Conservation (phyloP, 2,113 vertebrate species). For the Oreotrochilus melanogaster region DNA sequence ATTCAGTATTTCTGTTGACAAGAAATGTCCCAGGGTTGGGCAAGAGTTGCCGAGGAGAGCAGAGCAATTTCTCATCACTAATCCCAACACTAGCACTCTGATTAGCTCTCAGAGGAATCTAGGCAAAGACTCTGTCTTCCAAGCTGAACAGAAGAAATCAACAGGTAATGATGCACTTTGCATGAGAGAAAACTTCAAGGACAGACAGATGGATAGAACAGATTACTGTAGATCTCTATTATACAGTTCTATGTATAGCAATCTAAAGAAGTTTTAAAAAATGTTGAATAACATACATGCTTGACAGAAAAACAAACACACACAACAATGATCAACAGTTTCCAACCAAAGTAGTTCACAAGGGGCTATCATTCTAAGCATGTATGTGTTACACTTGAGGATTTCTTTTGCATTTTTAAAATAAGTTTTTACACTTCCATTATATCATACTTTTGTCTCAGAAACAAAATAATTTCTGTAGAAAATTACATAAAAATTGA, state of each 20-base stretch:
- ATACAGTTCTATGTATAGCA: not conserved
- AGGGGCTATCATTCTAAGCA: not conserved
- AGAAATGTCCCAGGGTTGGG: not conserved
- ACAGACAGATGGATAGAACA: not conserved
- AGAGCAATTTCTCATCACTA: conserved; percentile 5
- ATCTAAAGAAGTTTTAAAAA: not conserved
- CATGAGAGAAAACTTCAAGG: not conserved
- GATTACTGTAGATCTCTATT: not conserved
- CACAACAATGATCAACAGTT: fast-evolving
- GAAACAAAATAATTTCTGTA: not conserved
- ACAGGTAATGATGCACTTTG: not conserved
- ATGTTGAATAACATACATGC: not conserved
- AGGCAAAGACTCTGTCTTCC: not conserved
- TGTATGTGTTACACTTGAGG: not conserved
- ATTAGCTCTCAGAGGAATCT: conserved; percentile 49
- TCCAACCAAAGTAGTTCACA: not conserved
- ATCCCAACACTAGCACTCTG: not conserved
- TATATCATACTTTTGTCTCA: not conserved
- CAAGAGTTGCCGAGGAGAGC: conserved; percentile 28
- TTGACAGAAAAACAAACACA: not conserved
- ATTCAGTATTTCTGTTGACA: not conserved
- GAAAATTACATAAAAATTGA: not conserved
- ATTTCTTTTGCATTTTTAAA: not conserved
- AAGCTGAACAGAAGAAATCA: conserved; percentile 9
- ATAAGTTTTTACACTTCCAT: not conserved